These are phyloP conservation scores for Alectura lathami DNA, from an alignment of 2,113 vertebrate species.

Conservation along the genomic window DNA sequence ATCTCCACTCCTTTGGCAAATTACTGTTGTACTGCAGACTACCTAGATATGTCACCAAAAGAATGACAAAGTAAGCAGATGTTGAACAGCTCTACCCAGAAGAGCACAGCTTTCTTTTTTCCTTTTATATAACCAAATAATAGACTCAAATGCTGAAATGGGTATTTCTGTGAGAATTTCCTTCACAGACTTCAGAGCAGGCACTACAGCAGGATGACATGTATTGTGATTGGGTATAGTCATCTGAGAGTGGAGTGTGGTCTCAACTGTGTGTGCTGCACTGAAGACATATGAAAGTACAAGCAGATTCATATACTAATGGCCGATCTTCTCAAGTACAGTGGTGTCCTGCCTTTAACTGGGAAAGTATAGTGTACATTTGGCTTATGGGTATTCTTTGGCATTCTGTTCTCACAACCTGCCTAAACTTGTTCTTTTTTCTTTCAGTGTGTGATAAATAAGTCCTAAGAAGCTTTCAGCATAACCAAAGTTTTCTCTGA, in stretches of 20 bases:
- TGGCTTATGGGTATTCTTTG: background rate
- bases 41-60: background rate
- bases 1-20: background rate
- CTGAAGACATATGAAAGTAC: background rate
- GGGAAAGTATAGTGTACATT: background rate
- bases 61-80: background rate
- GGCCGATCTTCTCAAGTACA: background rate
- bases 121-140: background rate
- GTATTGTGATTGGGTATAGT: background rate
- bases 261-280: background rate
- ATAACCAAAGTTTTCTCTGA: background rate
- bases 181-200: background rate
- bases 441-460: background rate
- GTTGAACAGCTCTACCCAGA: background rate
- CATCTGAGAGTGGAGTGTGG: background rate
- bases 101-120: background rate
- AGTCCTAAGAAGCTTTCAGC: background rate
- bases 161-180: background rate
- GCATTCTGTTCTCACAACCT: background rate
- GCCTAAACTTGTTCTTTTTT: background rate
- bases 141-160: background rate
- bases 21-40: background rate
- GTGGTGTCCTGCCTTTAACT: background rate
- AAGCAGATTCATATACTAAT: background rate
- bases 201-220: background rate